A percentile compares a stretch with the other conserved stretches of the same genome.
These are phyloP conservation scores for Chelonia mydas DNA, from an alignment of 2,797 vertebrate genomes.

Conservation along the genomic window DNA sequence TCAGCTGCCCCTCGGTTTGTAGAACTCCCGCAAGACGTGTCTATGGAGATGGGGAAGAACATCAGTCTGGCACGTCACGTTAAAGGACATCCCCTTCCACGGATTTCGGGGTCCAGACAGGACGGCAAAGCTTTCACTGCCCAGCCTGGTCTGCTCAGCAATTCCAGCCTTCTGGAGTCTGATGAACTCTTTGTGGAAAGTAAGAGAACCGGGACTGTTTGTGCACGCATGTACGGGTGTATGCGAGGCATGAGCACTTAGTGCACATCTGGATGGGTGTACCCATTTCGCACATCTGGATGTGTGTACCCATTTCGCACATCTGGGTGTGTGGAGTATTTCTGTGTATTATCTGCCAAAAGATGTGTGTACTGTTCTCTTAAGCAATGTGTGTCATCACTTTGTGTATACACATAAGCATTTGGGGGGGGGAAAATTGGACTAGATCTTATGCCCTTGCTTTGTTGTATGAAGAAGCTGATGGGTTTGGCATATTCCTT, in stretches of 20 bases:
- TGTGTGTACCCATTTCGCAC: neutral
- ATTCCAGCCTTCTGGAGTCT: slow-evolving; percentile 73
- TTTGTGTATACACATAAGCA: neutral
- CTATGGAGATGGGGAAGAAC: slow-evolving; percentile 82
- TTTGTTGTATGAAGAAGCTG: neutral
- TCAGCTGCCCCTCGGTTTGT: slow-evolving; percentile 87
- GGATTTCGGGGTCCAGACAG: slow-evolving; percentile 85
- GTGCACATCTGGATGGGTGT: neutral
- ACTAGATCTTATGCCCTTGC: neutral
- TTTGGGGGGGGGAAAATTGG: neutral
- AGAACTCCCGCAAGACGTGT: slow-evolving; percentile 80
- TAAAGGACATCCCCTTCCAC: slow-evolving; percentile 83
- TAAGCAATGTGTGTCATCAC: neutral
- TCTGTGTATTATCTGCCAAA: neutral
- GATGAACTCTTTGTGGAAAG: slow-evolving; percentile 88
- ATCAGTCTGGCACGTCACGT: slow-evolving; percentile 84
- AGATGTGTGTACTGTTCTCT: neutral
- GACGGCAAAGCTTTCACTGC: slow-evolving; percentile 78
- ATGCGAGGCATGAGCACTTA: accelerated
- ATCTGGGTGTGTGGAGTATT: neutral
- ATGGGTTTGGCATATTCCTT: neutral
- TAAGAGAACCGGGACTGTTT: slow-evolving; percentile 76
- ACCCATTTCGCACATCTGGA: neutral
- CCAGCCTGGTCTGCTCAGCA: slow-evolving; percentile 24
- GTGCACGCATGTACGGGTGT: accelerated